These are phyloP conservation scores for Sparus aurata DNA, from an alignment of 2,797 vertebrate species.

Conservation along the genomic window DNA sequence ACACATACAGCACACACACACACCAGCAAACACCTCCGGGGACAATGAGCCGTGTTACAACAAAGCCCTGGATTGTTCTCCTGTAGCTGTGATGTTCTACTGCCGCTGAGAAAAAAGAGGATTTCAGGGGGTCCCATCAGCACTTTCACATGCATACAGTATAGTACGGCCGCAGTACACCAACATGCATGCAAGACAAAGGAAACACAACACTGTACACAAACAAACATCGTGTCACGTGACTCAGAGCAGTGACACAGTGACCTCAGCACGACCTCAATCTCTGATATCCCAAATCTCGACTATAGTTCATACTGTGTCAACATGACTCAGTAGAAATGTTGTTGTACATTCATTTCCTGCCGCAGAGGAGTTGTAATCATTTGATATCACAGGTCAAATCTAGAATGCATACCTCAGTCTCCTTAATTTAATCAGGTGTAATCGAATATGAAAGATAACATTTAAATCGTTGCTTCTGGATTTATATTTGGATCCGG, in stretches of 20 bases:
- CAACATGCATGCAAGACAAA: slow-evolving; percentile 55
- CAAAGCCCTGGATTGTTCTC: slow-evolving; percentile 86
- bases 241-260: slow-evolving; percentile 49
- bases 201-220: slow-evolving; percentile 30
- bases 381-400: too few relatives aligned
- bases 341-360: background rate
- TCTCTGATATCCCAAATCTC: slow-evolving; percentile 16
- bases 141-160: slow-evolving; percentile 72
- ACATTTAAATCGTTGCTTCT: too few relatives aligned
- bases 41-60: slow-evolving; percentile 79
- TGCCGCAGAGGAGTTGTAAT: too few relatives aligned
- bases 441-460: too few relatives aligned
- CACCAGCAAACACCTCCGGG: slow-evolving; percentile 25
- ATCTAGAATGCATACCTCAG: too few relatives aligned
- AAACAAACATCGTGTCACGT: slow-evolving; percentile 71
- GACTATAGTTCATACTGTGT: slow-evolving; percentile 2
- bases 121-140: slow-evolving; percentile 80
- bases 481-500: too few relatives aligned
- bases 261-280: slow-evolving; percentile 61
- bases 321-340: slow-evolving; percentile 35
- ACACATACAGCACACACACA: slow-evolving; percentile 42
- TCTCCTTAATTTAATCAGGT: too few relatives aligned
- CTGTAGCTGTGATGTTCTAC: slow-evolving; percentile 74
- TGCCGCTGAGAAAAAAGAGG: slow-evolving; percentile 63
- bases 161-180: slow-evolving; percentile 54